phyloP scores from a whole-genome alignment of 2,888 invertebrate species.

The Hymenopus coronatus region DNA sequence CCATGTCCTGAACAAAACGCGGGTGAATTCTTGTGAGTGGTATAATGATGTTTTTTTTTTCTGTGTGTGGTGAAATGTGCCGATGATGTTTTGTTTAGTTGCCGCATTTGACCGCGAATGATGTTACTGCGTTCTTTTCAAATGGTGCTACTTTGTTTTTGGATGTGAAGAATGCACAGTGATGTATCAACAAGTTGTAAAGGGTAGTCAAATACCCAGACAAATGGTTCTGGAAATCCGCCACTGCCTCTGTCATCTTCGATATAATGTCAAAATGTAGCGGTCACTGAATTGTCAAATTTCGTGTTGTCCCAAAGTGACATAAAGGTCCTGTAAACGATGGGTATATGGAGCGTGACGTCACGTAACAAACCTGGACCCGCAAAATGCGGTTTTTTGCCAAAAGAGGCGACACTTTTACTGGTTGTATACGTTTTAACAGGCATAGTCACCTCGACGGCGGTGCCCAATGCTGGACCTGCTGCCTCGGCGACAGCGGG shows the following conservation, averaged over 20 bases:
- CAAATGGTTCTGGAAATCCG: too few species aligned
- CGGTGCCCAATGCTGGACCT: not conserved
- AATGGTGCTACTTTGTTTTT: not conserved
- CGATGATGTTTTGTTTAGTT: not conserved
- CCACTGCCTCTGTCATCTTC: not conserved
- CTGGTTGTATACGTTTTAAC: not conserved
- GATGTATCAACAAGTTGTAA: not conserved
- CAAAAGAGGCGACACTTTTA: not conserved
- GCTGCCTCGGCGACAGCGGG: not conserved
- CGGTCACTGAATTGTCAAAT: not conserved
- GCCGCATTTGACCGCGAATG: not conserved
- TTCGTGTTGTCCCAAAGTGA: too few species aligned
- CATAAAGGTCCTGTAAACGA: not conserved
- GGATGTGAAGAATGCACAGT: not conserved
- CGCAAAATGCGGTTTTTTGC: too few species aligned
- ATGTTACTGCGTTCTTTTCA: not conserved
- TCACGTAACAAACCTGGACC: not conserved
- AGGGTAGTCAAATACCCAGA: not conserved
- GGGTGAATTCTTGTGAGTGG: not conserved
- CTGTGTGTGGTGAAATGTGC: not conserved
- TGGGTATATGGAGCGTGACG: not conserved
- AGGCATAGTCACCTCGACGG: not conserved
- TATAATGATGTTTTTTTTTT: not conserved
- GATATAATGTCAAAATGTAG: not conserved
- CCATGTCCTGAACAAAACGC: not conserved